Base-by-base conservation (phyloP, 64 coral and sea anemone species). In the Actinia equina region DNA sequence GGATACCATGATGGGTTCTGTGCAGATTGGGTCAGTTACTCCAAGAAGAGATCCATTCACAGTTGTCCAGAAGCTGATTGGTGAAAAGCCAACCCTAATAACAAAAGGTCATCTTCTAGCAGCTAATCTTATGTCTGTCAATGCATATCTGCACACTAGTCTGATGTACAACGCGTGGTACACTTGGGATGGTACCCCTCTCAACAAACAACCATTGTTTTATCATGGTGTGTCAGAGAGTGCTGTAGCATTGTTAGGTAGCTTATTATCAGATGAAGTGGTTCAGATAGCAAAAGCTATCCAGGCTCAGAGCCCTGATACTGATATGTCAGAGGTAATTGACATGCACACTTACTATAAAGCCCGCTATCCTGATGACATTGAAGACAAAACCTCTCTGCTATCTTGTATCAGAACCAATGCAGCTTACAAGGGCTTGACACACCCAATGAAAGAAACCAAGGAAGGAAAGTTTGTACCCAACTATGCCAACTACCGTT, bases 181-280 rank as follows among this genome's bases (percentile, higher is more conserved):
- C 43, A 80, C 81, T 8, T 94, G 92, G 92, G 92, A 94, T 71
- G 87, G 88, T 26, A 80, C 77, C 13, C 91, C 91, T 52, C 5
- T 93, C n/a, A 76, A 93, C 14, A 63, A 93, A 37, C 86, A 56
- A 15, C 91, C 91, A 17, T 67, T 93, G 4, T 93, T 93, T 57
- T 93, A 93, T 71, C 83, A 88, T 63, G 69, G 84, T 0, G 67
- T 93, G 20, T 85, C 79, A 18, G 77, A 93, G 79, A n/a, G 44
- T 17, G 4, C 20, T 80, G 91, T 87, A 13, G 16, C 15, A 19
- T 2, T 16, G 59, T 60, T 79, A 3, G 17, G 44, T 23, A 79
- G 2, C 2, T 10, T 86, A n/a, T n/a, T n/a, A 6, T 69, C 59
- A 7, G 85, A 86, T 69, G 85, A 86, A 60, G 85, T 86, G 10